phyloP scores from a whole-genome alignment of 2,797 vertebrate species.

The Coccyzus lansbergi region DNA sequence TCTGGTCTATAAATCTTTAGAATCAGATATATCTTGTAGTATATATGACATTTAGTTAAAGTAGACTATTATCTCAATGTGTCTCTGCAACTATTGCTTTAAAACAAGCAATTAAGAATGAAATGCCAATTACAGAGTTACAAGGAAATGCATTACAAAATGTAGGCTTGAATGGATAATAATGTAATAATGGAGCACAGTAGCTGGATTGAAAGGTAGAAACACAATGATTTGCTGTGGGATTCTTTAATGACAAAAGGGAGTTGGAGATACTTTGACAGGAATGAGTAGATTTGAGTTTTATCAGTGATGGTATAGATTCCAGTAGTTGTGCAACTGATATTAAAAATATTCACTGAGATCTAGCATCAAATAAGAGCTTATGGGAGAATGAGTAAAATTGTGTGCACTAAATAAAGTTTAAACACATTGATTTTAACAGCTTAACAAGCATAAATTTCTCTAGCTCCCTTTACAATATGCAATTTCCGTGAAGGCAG shows the following conservation, averaged over 20 bases:
- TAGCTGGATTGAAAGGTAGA: not conserved
- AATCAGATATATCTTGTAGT: not conserved
- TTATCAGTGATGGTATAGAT: not conserved
- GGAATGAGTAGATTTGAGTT: not conserved
- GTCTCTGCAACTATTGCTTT: not conserved
- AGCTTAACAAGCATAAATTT: slow-evolving; percentile 32
- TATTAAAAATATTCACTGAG: slow-evolving; percentile 57
- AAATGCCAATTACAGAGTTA: not conserved
- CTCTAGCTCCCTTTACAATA: slow-evolving; percentile 35
- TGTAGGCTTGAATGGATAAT: not conserved
- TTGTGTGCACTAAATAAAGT: slow-evolving; percentile 48
- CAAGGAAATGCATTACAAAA: not conserved
- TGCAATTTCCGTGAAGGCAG: slow-evolving; percentile 57
- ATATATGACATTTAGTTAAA: not conserved
- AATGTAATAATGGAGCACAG: not conserved
- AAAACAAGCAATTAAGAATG: not conserved
- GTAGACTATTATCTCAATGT: not conserved
- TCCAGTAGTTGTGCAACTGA: not conserved
- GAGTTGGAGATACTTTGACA: not conserved
- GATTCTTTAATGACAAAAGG: not conserved
- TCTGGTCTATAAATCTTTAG: not conserved
- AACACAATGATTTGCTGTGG: not conserved
- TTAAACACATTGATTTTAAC: slow-evolving; percentile 66
- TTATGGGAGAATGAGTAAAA: slow-evolving; percentile 44
- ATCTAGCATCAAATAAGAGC: slow-evolving; percentile 1